Conservation (phyloP, 2,113 vertebrate genomes). For the Ornithorhynchus anatinus region DNA sequence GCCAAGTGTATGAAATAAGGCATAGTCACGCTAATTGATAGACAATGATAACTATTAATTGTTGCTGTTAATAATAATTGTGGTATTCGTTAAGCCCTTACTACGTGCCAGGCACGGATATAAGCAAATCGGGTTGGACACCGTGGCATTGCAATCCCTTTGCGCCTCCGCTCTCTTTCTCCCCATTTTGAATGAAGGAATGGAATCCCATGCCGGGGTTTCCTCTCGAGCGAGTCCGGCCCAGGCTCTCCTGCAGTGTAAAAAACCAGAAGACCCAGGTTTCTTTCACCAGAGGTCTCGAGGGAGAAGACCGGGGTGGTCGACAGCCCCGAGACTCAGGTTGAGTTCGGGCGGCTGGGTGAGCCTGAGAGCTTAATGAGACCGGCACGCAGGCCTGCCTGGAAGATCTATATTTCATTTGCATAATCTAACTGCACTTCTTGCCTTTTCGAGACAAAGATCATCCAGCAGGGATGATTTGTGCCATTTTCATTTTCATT, state of each 20-base stretch:
- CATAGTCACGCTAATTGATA: not conserved
- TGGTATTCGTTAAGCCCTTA: no score
- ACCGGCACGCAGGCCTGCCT: rapidly evolving
- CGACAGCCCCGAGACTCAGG: rapidly evolving
- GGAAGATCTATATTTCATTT: not conserved
- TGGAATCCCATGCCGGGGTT: not conserved
- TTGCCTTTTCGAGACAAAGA: not conserved
- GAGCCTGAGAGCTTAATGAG: not conserved
- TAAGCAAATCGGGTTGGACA: no score
- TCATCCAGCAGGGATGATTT: not conserved
- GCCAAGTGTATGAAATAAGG: not conserved
- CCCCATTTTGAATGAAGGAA: not conserved
- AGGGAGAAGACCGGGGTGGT: not conserved
- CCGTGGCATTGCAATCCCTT: no score
- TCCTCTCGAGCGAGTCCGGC: not conserved
- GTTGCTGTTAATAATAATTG: no score
- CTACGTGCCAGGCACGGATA: no score
- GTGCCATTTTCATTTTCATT: not conserved
- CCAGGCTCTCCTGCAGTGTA: not conserved
- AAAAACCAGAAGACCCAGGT: not conserved
- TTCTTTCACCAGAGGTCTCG: rapidly evolving
- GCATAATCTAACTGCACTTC: not conserved
- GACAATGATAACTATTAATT: no score
- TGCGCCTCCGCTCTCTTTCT: not conserved
- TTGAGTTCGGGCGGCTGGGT: rapidly evolving